Evolutionary conservation across 2,113 vertebrate genomes (phyloP).

Genomic region (Cynoglossus semilaevis): DNA sequence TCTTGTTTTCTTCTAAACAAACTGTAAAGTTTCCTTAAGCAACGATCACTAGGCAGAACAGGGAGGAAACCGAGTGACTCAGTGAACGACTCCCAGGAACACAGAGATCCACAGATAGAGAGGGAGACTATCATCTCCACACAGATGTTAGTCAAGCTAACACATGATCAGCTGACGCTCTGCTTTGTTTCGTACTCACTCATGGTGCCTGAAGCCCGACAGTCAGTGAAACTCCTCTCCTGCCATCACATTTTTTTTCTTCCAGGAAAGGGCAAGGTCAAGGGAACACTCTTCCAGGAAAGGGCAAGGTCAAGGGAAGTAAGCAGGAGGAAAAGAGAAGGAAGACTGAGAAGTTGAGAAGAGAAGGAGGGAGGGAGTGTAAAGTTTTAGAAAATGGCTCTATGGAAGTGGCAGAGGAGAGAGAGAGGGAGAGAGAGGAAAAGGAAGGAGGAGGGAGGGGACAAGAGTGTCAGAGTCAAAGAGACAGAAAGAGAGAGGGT

Average conservation of each 20-base stretch:
- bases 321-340: constrained; percentile 1
- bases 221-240: constrained; percentile 42
- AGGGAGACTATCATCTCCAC: background rate
- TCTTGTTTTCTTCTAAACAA: no score
- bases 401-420: constrained; percentile 13
- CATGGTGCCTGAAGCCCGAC: constrained; percentile 69
- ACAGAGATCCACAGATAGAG: constrained; percentile 1
- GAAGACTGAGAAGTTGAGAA: constrained; percentile 8
- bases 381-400: constrained; percentile 42
- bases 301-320: constrained; percentile 31
- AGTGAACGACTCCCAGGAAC: background rate
- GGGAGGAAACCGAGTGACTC: constrained; percentile 12
- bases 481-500: constrained; percentile 13
- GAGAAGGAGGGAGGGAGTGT: constrained; percentile 10
- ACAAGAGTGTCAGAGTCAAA: constrained; percentile 2
- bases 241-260: constrained; percentile 63
- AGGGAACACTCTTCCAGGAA: constrained; percentile 42
- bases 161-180: constrained; percentile 11
- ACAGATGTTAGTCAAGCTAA: constrained; percentile 21
- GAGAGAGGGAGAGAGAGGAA: constrained; percentile 14
- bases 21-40: background rate
- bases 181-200: constrained; percentile 62
- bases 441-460: no score
- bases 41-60: background rate
- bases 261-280: constrained; percentile 32